Percentiles rank a stretch among this genome's conserved stretches.
Evolutionary conservation across 2,797 vertebrate genomes (phyloP).

Genomic region (Cryptoprocta ferox): DNA sequence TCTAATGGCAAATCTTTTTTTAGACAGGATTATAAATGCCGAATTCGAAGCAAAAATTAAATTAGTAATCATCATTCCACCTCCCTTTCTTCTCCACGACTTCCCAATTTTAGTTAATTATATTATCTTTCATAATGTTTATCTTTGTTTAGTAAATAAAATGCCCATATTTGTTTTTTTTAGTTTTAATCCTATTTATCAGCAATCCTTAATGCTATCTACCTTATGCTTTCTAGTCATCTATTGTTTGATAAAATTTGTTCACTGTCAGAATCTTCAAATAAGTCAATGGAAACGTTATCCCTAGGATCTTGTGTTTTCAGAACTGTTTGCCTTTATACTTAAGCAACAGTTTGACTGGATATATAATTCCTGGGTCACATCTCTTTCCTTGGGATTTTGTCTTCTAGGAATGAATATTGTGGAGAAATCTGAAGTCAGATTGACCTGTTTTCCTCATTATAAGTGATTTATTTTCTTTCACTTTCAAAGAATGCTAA

Average conservation of each 20-base stretch:
- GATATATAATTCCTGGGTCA: neutral
- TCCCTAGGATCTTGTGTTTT: neutral
- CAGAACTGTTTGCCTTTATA: neutral
- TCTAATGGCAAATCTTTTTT: neutral
- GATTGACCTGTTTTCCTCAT: neutral
- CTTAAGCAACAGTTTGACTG: neutral
- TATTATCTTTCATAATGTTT: constrained; percentile 10
- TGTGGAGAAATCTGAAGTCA: neutral
- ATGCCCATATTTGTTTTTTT: neutral
- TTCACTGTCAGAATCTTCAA: neutral
- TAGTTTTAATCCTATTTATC: neutral
- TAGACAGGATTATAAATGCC: neutral
- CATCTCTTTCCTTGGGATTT: neutral
- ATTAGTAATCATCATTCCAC: neutral
- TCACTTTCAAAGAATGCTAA: neutral
- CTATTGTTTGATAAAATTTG: neutral
- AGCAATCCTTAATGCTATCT: neutral
- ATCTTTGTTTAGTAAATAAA: neutral
- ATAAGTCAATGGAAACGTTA: neutral
- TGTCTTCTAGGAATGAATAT: neutral
- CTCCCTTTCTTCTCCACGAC: neutral
- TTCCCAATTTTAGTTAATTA: neutral
- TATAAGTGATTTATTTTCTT: neutral
- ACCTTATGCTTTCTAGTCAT: neutral
- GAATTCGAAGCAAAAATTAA: neutral